These are phyloP conservation scores for Ctenopoma multispine DNA, from an alignment of 2,797 vertebrate genomes.

Conservation along the genomic window DNA sequence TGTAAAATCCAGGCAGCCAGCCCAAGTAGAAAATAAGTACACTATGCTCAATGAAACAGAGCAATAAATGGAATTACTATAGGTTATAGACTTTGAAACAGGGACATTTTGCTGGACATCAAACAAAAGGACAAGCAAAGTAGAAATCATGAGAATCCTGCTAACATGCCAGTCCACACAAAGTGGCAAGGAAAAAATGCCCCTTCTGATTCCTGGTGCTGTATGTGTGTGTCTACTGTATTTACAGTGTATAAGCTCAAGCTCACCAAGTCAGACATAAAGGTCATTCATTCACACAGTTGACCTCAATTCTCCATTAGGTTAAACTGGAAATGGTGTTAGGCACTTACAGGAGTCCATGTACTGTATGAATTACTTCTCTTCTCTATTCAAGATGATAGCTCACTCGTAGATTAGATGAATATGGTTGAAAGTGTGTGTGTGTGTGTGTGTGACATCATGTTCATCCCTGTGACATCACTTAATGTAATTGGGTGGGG, in stretches of 20 bases:
- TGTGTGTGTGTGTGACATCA: conserved; percentile 44
- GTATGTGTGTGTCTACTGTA: not conserved
- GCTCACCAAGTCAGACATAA: conserved; percentile 5
- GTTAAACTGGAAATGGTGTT: conserved; percentile 39
- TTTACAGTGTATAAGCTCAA: not conserved
- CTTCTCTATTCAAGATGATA: conserved; percentile 62
- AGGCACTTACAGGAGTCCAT: conserved; percentile 46
- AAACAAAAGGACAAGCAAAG: not conserved
- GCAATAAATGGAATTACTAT: no score
- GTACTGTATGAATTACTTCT: conserved; percentile 38
- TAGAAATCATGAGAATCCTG: not conserved
- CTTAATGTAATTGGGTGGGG: conserved; percentile 66
- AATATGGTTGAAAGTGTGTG: conserved; percentile 48
- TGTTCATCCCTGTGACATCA: conserved; percentile 58
- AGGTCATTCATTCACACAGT: conserved; percentile 42
- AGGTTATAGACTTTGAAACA: not conserved
- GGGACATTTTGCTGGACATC: not conserved
- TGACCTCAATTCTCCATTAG: conserved; percentile 40
- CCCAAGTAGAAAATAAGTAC: not conserved
- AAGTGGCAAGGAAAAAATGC: not conserved
- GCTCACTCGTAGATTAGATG: conserved; percentile 46
- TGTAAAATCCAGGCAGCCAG: not conserved
- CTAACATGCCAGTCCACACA: not conserved
- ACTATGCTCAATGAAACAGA: no score
- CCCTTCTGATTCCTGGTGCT: conserved; percentile 2